phyloP scores from a whole-genome alignment of 1,140 invertebrate species.

The Phortica variegata region DNA sequence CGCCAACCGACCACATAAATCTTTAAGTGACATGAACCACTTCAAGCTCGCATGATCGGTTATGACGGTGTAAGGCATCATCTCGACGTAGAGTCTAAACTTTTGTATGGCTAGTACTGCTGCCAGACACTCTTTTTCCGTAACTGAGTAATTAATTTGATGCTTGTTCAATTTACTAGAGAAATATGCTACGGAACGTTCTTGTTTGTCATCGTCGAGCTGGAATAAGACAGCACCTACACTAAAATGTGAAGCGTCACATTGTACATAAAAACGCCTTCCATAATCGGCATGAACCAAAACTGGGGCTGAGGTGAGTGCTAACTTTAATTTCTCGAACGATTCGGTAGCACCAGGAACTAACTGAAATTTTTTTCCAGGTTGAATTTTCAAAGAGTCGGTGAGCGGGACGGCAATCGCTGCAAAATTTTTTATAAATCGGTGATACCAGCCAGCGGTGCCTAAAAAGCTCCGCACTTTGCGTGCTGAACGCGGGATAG shows the following conservation, averaged over 20 bases:
- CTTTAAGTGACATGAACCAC: too few species aligned
- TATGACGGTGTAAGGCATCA: too few species aligned
- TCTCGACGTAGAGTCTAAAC: too few species aligned
- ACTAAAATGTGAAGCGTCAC: conserved; percentile 1
- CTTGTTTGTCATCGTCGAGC: too few species aligned
- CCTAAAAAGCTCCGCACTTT: conserved; percentile 12
- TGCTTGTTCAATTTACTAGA: too few species aligned
- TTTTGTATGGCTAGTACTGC: too few species aligned
- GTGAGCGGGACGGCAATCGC: conserved; percentile 1
- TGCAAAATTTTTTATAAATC: conserved; percentile 8
- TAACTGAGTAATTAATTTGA: too few species aligned
- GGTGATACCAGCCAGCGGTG: conserved; percentile 8
- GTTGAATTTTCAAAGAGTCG: conserved; percentile 4
- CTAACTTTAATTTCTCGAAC: not conserved
- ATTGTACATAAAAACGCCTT: not conserved
- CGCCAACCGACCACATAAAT: too few species aligned
- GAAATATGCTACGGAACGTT: too few species aligned
- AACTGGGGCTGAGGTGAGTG: not conserved
- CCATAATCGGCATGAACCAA: not conserved
- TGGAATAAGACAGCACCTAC: too few species aligned
- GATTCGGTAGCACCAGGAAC: not conserved
- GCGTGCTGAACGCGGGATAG: not conserved
- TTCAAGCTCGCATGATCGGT: too few species aligned
- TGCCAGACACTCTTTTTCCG: too few species aligned
- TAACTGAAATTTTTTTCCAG: not conserved